Percentiles rank a stretch among this genome's conserved stretches.
phyloP scores from a whole-genome alignment of 2,888 invertebrate species.

The Escarpia spicata region DNA sequence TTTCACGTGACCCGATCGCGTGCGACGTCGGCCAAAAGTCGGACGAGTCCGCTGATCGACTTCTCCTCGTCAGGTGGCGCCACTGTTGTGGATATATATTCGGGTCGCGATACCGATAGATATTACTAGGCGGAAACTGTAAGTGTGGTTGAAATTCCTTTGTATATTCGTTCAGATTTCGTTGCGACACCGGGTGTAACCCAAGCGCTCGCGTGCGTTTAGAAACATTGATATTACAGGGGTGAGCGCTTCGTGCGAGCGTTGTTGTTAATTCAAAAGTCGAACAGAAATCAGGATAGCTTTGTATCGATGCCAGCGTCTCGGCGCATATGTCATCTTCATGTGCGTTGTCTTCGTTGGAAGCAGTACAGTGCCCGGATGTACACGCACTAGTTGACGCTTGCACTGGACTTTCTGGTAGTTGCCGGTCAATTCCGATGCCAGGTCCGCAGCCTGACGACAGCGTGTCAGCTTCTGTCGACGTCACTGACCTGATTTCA shows the following conservation, averaged over 20 bases:
- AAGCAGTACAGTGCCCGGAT: neutral
- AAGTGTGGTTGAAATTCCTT: neutral
- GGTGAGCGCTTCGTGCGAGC: neutral
- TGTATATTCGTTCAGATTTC: neutral
- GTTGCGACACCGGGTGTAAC: neutral
- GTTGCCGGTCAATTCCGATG: neutral
- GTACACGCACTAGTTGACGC: neutral
- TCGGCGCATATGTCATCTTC: neutral
- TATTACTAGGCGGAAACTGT: neutral
- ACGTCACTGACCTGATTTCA: neutral
- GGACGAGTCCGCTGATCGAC: neutral
- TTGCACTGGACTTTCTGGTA: neutral
- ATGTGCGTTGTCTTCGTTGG: slow-evolving; percentile 10
- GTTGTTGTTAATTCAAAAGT: neutral
- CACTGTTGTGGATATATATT: neutral
- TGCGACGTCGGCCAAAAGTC: neutral
- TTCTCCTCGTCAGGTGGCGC: neutral
- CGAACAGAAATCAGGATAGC: neutral
- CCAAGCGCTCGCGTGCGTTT: neutral
- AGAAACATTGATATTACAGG: neutral
- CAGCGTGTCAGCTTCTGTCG: neutral
- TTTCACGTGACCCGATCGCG: neutral
- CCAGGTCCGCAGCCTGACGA: neutral
- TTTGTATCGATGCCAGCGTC: neutral
- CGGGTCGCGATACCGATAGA: slow-evolving; percentile 5